phyloP scores from a whole-genome alignment of 1,140 invertebrate species.

The Psilanteris sp. region DNA sequence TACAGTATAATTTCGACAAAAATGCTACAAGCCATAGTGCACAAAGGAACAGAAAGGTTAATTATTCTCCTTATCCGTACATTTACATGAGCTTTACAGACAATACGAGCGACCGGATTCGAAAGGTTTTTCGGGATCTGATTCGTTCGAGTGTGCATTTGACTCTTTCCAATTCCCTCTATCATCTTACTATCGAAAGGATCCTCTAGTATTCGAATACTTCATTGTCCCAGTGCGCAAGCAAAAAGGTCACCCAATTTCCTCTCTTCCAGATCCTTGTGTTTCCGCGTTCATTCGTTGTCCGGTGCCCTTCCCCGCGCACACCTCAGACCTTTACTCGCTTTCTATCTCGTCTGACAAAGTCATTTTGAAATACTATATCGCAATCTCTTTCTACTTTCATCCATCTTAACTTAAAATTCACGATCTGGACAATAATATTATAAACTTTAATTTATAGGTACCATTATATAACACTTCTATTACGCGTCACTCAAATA shows the following conservation, averaged over 20 bases:
- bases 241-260: slow-evolving; percentile 61
- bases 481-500: too few relatives aligned
- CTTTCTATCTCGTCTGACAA: slow-evolving; percentile 35
- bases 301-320: slow-evolving; percentile 10
- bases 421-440: slow-evolving; percentile 10
- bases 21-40: background rate
- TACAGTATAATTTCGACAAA: background rate
- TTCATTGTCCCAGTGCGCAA: slow-evolving; percentile 40
- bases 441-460: too few relatives aligned
- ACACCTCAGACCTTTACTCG: background rate
- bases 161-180: slow-evolving; percentile 53
- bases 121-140: slow-evolving; percentile 26
- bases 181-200: slow-evolving; percentile 48
- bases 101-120: slow-evolving; percentile 9
- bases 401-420: slow-evolving; percentile 37
- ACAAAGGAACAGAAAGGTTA: slow-evolving; percentile 13
- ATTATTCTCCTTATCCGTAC: slow-evolving; percentile 36
- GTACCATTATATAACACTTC: too few relatives aligned
- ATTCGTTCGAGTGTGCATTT: slow-evolving; percentile 43
- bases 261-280: slow-evolving; percentile 43
- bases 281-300: slow-evolving; percentile 44
- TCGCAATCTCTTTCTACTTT: slow-evolving; percentile 18
- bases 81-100: slow-evolving; percentile 10
- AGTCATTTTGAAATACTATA: slow-evolving; percentile 37
- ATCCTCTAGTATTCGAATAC: slow-evolving; percentile 40